Conservation (phyloP, 2,888 invertebrate species). For the Microctonus hyperodae region DNA sequence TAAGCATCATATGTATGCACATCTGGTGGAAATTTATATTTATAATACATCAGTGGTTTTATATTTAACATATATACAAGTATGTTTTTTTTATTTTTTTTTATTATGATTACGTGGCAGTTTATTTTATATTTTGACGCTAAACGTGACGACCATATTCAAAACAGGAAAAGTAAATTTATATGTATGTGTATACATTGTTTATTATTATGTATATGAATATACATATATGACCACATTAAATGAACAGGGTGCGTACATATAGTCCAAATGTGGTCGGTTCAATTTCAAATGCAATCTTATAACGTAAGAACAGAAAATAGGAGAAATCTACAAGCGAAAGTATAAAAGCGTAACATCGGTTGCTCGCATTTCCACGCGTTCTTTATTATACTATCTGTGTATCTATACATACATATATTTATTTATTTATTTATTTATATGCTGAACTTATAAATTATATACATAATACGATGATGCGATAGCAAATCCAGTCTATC, state of each 20-base stretch:
- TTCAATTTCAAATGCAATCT: slow-evolving; percentile 60
- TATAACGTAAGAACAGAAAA: slow-evolving; percentile 54
- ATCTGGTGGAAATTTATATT: no score
- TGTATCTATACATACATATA: slow-evolving; percentile 1
- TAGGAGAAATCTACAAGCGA: slow-evolving; percentile 58
- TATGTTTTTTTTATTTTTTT: slow-evolving; percentile 39
- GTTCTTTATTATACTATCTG: not conserved
- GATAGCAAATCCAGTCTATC: slow-evolving; percentile 18
- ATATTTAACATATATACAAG: not conserved
- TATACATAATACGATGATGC: slow-evolving; percentile 23
- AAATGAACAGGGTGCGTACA: slow-evolving; percentile 17
- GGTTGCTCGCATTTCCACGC: slow-evolving; percentile 37
- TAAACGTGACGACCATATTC: slow-evolving; percentile 39
- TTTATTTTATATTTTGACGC: slow-evolving; percentile 40
- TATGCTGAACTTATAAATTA: no score
- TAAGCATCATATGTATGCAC: no score
- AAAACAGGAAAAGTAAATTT: slow-evolving; percentile 4
- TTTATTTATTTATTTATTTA: slow-evolving; percentile 2
- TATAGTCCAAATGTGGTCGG: slow-evolving; percentile 42
- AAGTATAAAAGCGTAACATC: slow-evolving; percentile 51
- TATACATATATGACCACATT: not conserved
- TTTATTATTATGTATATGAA: not conserved
- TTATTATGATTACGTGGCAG: slow-evolving; percentile 34
- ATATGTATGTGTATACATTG: not conserved
- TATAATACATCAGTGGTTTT: not conserved